phyloP scores from a whole-genome alignment of 2,888 invertebrate genomes.

The Drosophila paramelanica region DNA sequence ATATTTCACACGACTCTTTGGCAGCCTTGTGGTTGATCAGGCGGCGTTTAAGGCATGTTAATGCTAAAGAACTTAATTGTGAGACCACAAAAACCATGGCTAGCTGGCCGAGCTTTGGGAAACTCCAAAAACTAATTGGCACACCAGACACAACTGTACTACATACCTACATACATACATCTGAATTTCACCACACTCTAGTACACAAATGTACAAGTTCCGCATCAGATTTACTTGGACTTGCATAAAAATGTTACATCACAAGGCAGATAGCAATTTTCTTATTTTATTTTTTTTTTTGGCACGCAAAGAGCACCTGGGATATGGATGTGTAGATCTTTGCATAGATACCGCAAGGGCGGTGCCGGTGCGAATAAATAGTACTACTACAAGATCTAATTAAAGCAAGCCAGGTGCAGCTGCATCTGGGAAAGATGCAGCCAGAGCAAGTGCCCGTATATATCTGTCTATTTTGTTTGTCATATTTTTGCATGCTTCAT shows the following conservation, averaged over 20 bases:
- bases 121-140: slow-evolving; percentile 35
- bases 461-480: slow-evolving; percentile 40
- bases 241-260: slow-evolving; percentile 54
- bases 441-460: slow-evolving; percentile 1
- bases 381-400: slow-evolving; percentile 49
- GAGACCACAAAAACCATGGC: slow-evolving; percentile 51
- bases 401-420: slow-evolving; percentile 42
- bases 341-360: slow-evolving; percentile 52
- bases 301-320: slow-evolving; percentile 62
- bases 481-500: slow-evolving; percentile 57
- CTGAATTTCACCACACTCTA: background rate
- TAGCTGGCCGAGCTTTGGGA: slow-evolving; percentile 30
- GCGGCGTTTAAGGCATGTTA: slow-evolving; percentile 52
- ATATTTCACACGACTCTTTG: slow-evolving; percentile 61
- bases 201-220: slow-evolving; percentile 41
- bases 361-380: slow-evolving; percentile 37
- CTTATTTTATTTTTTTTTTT: slow-evolving; percentile 37
- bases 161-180: background rate
- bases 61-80: slow-evolving; percentile 58
- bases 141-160: slow-evolving; percentile 11
- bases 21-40: slow-evolving; percentile 63
- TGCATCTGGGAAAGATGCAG: slow-evolving; percentile 54
- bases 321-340: slow-evolving; percentile 39
- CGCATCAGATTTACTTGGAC: slow-evolving; percentile 49
- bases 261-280: slow-evolving; percentile 43